Percentiles rank a stretch among this genome's conserved stretches.
phyloP scores from a whole-genome alignment of 2,888 invertebrate genomes.

The Phengaris alcon region DNA sequence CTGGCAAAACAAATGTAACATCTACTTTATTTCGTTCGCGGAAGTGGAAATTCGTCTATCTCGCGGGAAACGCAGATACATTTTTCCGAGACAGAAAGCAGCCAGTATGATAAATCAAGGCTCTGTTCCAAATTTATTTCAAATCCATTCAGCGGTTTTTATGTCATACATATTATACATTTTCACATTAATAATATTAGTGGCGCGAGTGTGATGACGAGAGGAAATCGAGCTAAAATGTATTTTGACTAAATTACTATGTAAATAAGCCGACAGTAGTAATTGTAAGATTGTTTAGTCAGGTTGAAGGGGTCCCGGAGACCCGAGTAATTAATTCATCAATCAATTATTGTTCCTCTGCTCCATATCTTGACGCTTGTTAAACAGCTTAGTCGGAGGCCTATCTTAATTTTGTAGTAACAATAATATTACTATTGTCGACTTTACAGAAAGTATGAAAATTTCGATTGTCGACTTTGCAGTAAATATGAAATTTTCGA shows the following conservation, averaged over 20 bases:
- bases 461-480: too few species aligned
- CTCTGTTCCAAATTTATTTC: too few species aligned
- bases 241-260: not conserved
- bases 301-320: not conserved
- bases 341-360: not conserved
- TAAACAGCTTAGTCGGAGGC: not conserved
- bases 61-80: not conserved
- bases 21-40: too few species aligned
- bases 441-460: too few species aligned
- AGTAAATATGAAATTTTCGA: too few species aligned
- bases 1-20: too few species aligned
- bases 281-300: constrained; percentile 4
- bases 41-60: too few species aligned
- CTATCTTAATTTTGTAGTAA: not conserved
- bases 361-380: not conserved
- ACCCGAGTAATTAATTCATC: constrained; percentile 8
- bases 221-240: not conserved
- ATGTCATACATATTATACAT: too few species aligned
- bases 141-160: not conserved
- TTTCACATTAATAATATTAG: too few species aligned
- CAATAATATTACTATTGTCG: too few species aligned
- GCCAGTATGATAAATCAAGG: not conserved
- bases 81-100: not conserved
- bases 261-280: constrained; percentile 1
- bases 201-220: too few species aligned